phyloP scores from a whole-genome alignment of 2,888 invertebrate species.

The Pharmacophagus antenor region DNA sequence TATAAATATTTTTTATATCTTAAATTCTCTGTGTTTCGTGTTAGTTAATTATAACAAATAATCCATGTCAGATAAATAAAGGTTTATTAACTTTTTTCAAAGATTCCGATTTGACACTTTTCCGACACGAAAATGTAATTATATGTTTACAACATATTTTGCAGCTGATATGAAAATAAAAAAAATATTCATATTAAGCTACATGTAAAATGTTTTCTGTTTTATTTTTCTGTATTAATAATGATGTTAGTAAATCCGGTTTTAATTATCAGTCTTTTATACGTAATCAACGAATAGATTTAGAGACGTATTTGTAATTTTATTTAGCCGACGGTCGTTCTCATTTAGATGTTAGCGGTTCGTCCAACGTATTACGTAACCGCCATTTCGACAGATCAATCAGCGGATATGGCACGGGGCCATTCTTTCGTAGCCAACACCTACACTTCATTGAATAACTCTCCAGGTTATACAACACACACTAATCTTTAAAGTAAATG shows the following conservation, averaged over 20 bases:
- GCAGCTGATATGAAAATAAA: no score
- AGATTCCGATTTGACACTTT: no score
- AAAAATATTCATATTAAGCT: no score
- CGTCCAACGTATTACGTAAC: conserved; percentile 65
- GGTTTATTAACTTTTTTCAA: no score
- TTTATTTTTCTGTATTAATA: background rate
- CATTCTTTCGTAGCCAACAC: conserved; percentile 68
- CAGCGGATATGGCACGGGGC: conserved; percentile 75
- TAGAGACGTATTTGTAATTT: conserved; percentile 44
- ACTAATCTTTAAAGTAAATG: conserved; percentile 67
- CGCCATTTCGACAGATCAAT: conserved; percentile 66
- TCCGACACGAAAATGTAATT: no score
- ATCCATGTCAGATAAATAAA: no score
- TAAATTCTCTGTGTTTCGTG: no score
- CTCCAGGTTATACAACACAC: conserved; percentile 51
- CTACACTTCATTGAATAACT: conserved; percentile 67
- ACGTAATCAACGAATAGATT: conserved; percentile 8
- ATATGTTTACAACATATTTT: no score
- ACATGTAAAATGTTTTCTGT: no score
- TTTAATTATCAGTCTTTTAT: no score
- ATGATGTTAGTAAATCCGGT: background rate
- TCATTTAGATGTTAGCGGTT: conserved; percentile 59
- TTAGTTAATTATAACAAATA: no score
- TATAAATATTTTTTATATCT: no score
- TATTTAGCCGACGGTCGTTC: conserved; percentile 46